Evolutionary conservation across 2,113 vertebrate species (phyloP), one percentile per base, ranked within the genome.

Genomic region (Boulengeromyrus knoepffleri): DNA sequence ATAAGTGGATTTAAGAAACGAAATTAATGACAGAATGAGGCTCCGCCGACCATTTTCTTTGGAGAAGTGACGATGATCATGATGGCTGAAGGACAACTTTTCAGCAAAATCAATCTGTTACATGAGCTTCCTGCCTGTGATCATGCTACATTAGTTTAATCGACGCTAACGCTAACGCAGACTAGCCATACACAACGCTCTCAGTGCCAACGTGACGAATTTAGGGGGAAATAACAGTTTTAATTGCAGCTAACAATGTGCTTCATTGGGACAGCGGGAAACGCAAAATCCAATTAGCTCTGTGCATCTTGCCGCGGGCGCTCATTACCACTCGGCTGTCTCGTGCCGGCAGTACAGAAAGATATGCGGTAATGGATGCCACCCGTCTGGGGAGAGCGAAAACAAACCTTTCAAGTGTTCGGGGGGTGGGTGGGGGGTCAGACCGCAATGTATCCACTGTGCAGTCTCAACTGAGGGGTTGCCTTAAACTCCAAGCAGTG

Each of bases 181-280:
- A 53, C 85, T 21, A 21, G 15, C 85, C 56, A 15, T 53, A 52
- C 21, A 21, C 52, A 58, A 58, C 56, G 45, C 46, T 66, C 89
- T 90, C 53, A 3, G 24, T 42, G 50, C 58, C 83, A 87, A 87
- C 21, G 58, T 90, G 83, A 90, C 46, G 89, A 85, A 56, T 83
- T 62, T 89, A 46, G 50, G 39, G 83, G 52, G 85, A 87, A 86
- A 90, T 87, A 87, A 90, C 47, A 89, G 62, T 80, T 87, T 90
- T 90, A 90, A 90, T 88, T 90, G 53, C 58, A 87, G 89, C 89
- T 70, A 87, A 90, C 89, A 90, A 52, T 87, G 89, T 27, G 42
- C 84, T 90, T 77, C 84, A 50, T 88, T 66, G 89, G 89, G 89
- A 88, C 84, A 87, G 87, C 87, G 70, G 17, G 87, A 88, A 77